Base-by-base conservation (phyloP, 2,888 invertebrate species). In the Cantharis rufa region DNA sequence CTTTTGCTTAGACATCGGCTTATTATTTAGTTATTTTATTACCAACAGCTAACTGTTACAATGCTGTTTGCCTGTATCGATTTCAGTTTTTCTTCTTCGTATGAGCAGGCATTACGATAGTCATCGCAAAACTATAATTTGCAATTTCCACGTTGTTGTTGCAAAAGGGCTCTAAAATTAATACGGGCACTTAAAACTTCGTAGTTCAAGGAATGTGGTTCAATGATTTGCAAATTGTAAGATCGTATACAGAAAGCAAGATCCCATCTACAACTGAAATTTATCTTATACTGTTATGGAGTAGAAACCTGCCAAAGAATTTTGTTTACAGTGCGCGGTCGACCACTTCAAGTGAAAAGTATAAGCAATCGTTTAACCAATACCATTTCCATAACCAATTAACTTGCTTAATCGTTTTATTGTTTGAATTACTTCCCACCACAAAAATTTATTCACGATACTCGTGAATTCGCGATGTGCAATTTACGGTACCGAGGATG, bases 11-110 rank as follows among this genome's bases (percentile, higher is more conserved):
- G 80, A 79, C 62, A 72, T 75, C 81, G 79, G 48, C 48, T 81
- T 83, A 82, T 81, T 82, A 82, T 83, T 83, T 82, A 82, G 81
- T 80, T 48, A 48, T 48, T 48, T 48, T 48, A 48, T 48, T 48
- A n/a, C 48, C n/a, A 48, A 48, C 48, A 48, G 7, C 48, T 48
- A 48, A 48, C 48, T 48, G 48, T 48, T 48, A 48, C 48, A n/a
- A 32, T 13, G 32, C 32, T 5, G 13, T 32, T 24, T 32, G 32
- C 32, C 2, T 9, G 7, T 48, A 48, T 48, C 48, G 48, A 48
- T n/a, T 48, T n/a, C n/a, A 48, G 48, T 13, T 7, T 7, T 48
- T 48, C 48, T 48, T 48, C 48, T 48, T 48, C n/a, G 5, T 5
- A 21, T 21, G 18, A 18, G 18, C 18, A 18, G 18, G 18, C 18